phyloP scores from a whole-genome alignment of 2,888 invertebrate species.

The Cerceris rybyensis region DNA sequence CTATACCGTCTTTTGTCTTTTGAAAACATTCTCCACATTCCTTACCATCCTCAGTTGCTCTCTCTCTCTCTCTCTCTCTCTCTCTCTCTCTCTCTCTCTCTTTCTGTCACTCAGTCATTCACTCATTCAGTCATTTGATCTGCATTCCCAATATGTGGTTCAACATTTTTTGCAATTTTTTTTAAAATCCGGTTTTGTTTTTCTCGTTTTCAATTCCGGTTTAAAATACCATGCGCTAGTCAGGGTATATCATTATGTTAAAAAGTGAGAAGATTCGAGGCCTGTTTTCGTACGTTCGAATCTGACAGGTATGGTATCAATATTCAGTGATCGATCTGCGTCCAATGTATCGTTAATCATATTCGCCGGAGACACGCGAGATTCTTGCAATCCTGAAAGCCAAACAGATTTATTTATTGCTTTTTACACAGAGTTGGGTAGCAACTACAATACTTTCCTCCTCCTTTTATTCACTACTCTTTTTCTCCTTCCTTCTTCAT shows the following conservation, averaged over 20 bases:
- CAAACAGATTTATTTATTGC: conserved; percentile 7
- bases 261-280: not conserved
- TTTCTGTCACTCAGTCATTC: too few relatives aligned
- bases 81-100: too few relatives aligned
- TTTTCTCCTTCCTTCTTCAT: too few relatives aligned
- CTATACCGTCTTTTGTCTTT: too few relatives aligned
- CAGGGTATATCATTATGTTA: not conserved
- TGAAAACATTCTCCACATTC: too few relatives aligned
- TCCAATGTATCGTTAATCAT: conserved; percentile 3
- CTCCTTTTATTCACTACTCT: too few relatives aligned
- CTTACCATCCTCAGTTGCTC: too few relatives aligned
- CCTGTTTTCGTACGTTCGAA: not conserved
- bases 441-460: not conserved
- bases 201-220: not conserved
- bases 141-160: too few relatives aligned
- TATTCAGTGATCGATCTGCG: conserved; percentile 1
- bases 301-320: not conserved
- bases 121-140: too few relatives aligned
- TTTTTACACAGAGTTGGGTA: not conserved
- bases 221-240: not conserved
- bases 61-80: too few relatives aligned
- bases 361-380: not conserved
- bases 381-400: conserved; percentile 1
- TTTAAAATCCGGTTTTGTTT: not conserved
- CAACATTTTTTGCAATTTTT: too few relatives aligned